Conservation (phyloP, 2,797 vertebrate species). For the Rhodeus uyekii region DNA sequence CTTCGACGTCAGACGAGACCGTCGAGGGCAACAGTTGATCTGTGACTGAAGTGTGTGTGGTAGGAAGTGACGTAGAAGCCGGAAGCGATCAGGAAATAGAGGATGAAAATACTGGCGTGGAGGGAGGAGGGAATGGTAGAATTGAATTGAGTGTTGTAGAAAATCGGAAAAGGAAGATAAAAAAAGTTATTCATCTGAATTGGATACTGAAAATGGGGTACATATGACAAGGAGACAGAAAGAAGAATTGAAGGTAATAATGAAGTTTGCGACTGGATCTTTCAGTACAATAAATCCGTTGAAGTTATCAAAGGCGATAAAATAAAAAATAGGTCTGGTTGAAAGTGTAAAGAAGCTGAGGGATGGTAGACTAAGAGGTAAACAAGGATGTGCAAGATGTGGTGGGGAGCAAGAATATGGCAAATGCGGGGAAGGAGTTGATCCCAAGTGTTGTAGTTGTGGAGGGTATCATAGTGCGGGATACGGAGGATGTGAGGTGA, state of each 20-base stretch:
- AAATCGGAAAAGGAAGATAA: not conserved
- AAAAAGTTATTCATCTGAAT: not conserved
- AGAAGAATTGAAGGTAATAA: not conserved
- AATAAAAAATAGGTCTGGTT: not conserved
- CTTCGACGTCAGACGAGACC: too few species aligned
- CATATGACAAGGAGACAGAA: not conserved
- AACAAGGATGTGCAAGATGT: too few species aligned
- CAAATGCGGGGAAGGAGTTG: too few species aligned
- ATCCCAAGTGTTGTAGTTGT: too few species aligned
- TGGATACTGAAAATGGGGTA: not conserved
- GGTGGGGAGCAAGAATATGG: too few species aligned
- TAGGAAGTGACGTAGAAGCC: not conserved
- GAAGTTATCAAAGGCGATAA: not conserved
- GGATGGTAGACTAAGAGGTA: too few species aligned
- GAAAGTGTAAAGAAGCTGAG: not conserved
- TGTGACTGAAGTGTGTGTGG: not conserved
- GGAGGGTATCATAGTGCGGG: not conserved
- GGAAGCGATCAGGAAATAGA: not conserved
- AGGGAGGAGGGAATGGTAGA: not conserved
- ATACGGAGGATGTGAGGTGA: not conserved
- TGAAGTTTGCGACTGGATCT: not conserved
- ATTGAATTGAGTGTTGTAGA: not conserved
- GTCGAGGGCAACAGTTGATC: not conserved
- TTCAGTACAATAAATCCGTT: not conserved
- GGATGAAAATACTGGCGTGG: not conserved